These are phyloP conservation scores for Caradrina kadenii DNA, from an alignment of 2,888 invertebrate genomes.

Conservation along the genomic window DNA sequence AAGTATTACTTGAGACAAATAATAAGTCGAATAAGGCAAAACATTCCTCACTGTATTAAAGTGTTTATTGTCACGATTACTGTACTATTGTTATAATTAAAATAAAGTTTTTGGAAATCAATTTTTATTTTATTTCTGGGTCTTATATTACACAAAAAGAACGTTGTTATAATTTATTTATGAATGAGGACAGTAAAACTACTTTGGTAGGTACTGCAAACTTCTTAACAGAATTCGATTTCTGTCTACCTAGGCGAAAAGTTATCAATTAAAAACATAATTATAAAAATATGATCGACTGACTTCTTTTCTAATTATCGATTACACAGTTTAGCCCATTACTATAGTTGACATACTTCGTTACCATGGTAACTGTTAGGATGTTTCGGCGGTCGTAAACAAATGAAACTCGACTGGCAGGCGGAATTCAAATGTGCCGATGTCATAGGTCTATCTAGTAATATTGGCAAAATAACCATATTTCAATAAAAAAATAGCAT, in stretches of 20 bases:
- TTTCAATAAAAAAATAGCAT: constrained; percentile 62
- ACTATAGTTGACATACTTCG: constrained; percentile 79
- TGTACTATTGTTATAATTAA: constrained; percentile 52
- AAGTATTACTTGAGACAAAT: constrained; percentile 48
- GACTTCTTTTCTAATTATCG: constrained; percentile 70
- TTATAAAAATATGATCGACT: constrained; percentile 15
- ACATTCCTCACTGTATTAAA: constrained; percentile 28
- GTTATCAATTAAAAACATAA: too few species aligned
- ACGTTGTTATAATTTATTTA: background rate
- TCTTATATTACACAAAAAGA: background rate
- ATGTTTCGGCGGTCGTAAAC: constrained; percentile 86
- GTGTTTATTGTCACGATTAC: constrained; percentile 22
- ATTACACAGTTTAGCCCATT: constrained; percentile 75
- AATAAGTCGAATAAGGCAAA: constrained; percentile 20
- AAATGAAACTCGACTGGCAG: constrained; percentile 84
- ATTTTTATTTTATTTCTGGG: background rate
- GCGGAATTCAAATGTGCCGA: constrained; percentile 75
- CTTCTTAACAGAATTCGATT: background rate
- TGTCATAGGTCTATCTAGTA: constrained; percentile 64
- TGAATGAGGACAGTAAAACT: too few species aligned
- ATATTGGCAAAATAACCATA: constrained; percentile 64
- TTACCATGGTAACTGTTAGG: constrained; percentile 80
- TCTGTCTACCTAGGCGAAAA: too few species aligned
- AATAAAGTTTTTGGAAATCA: constrained; percentile 35
- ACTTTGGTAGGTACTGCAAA: too few species aligned